Evolutionary conservation across 1,140 invertebrate species (phyloP).

Genomic region (Trinorchestia longiramus): DNA sequence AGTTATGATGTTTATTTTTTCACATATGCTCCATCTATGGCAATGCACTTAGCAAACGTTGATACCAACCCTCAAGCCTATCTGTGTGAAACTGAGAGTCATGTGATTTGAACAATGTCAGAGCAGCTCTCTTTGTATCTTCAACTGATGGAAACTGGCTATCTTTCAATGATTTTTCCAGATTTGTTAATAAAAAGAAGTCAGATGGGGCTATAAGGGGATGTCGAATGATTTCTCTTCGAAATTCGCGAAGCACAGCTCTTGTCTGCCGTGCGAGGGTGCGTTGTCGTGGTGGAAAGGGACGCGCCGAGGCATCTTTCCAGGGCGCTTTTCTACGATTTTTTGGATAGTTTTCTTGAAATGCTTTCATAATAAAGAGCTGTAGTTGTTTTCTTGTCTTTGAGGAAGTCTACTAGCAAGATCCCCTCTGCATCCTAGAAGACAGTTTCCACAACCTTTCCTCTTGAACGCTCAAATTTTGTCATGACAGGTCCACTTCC

Average conservation of each 20-base stretch:
- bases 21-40: no score
- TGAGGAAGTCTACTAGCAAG: conserved; percentile 65
- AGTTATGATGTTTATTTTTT: no score
- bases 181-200: no score
- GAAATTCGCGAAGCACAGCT: conserved; percentile 45
- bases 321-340: not conserved
- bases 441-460: conserved; percentile 69
- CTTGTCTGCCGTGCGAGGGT: not conserved
- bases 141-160: not conserved
- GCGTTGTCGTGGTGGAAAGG: not conserved
- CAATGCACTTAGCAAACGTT: no score
- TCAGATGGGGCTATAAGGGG: not conserved
- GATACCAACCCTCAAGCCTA: no score
- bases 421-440: conserved; percentile 67
- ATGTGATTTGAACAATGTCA: no score
- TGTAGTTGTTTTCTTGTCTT: conserved; percentile 64
- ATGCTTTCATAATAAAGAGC: not conserved
- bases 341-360: not conserved
- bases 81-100: no score
- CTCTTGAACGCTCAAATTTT: conserved; percentile 56
- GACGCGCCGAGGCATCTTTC: not conserved
- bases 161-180: no score
- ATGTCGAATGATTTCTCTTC: not conserved
- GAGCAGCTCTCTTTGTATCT: not conserved
- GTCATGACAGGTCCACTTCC: not conserved